Evolutionary conservation across 2,888 invertebrate genomes (phyloP).

Genomic region (Cryptus viduatorius): DNA sequence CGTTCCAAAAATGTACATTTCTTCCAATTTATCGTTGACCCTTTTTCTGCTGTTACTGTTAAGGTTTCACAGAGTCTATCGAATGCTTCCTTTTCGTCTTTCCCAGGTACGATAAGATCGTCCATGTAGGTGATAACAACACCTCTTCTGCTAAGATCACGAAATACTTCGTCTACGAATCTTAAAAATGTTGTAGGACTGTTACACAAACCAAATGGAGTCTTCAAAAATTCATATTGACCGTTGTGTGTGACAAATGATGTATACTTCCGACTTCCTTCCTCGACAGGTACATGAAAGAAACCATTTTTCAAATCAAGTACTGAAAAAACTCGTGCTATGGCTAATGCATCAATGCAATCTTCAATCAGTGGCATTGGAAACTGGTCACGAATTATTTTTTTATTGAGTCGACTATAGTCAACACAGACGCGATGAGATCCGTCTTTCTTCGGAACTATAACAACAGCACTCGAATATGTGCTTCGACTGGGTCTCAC

Average conservation of each 20-base stretch:
- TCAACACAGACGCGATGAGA: constrained; percentile 70
- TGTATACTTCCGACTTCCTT: constrained; percentile 69
- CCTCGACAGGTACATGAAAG: constrained; percentile 70
- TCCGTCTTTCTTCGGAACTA: constrained; percentile 72
- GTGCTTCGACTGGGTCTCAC: too few species aligned
- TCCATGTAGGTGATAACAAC: constrained; percentile 59
- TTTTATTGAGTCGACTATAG: constrained; percentile 69
- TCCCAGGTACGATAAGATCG: constrained; percentile 63
- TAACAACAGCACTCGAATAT: too few species aligned
- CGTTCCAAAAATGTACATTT: too few species aligned
- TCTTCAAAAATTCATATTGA: constrained; percentile 69
- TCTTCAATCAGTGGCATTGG: constrained; percentile 74
- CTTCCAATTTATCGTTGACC: too few species aligned
- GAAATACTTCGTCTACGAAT: constrained; percentile 63
- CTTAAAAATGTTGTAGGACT: constrained; percentile 59
- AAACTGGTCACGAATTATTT: constrained; percentile 68
- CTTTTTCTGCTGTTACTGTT: too few species aligned
- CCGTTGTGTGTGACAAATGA: constrained; percentile 70
- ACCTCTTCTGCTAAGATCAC: constrained; percentile 34
- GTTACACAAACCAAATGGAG: constrained; percentile 64
- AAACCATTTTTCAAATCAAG: constrained; percentile 70
- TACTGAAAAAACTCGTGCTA: constrained; percentile 61
- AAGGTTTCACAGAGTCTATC: too few species aligned
- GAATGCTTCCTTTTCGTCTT: too few species aligned
- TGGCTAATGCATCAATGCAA: constrained; percentile 65